phyloP scores from a whole-genome alignment of 2,113 vertebrate species.

The Corythoichthys intestinalis region DNA sequence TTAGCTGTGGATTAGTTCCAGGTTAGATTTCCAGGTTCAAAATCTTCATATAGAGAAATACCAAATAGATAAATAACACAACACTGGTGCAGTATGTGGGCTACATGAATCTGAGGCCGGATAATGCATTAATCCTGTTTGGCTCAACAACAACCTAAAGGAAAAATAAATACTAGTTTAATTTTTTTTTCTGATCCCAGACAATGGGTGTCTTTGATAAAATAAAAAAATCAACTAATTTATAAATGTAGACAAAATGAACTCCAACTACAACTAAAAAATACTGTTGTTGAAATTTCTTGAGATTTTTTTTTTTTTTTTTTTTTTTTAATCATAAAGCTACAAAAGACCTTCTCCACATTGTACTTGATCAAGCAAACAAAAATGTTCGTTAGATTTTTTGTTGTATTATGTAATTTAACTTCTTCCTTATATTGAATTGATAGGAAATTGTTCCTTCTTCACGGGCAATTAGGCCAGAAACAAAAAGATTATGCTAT shows the following conservation, averaged over 20 bases:
- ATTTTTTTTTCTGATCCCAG: no score
- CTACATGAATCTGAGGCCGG: no score
- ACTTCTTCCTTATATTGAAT: conserved; percentile 27
- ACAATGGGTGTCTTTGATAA: no score
- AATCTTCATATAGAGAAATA: no score
- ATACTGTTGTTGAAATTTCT: background rate
- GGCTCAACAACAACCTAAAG: no score
- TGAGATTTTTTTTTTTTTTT: background rate
- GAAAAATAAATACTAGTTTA: no score
- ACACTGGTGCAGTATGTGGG: no score
- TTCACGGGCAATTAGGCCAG: background rate
- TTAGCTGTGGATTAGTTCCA: no score
- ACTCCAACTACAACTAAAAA: background rate
- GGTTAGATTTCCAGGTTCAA: no score
- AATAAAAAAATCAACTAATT: no score
- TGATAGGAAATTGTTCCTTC: conserved; percentile 51
- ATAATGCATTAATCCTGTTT: no score
- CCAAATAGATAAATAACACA: no score
- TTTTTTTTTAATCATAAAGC: background rate
- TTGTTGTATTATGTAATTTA: conserved; percentile 31
- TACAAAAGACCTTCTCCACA: background rate
- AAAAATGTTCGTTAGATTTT: background rate
- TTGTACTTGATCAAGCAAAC: conserved; percentile 6
- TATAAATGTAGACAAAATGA: background rate
- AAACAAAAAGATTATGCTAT: conserved; percentile 6